Evolutionary conservation across 2,113 vertebrate genomes (phyloP).

Genomic region (Gnathochromis pfefferi): DNA sequence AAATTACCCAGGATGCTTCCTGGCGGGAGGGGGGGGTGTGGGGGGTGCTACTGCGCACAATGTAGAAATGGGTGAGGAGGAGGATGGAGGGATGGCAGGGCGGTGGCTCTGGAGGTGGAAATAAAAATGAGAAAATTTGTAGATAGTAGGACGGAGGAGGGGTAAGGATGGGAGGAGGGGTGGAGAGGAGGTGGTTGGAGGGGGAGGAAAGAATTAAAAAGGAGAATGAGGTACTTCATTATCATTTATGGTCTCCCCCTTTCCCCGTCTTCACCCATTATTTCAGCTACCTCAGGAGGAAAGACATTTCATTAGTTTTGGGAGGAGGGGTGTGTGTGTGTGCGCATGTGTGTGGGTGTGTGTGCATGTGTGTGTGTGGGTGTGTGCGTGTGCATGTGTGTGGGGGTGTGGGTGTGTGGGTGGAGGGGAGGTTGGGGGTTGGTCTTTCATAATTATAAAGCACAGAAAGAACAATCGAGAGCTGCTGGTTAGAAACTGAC

Average conservation of each 20-base stretch:
- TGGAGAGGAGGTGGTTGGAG: background rate
- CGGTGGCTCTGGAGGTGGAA: conserved; percentile 8
- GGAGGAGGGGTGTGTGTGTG: background rate
- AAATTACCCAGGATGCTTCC: conserved; percentile 74
- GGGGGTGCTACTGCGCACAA: background rate
- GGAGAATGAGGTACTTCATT: conserved; percentile 61
- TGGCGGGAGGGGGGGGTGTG: conserved; percentile 33
- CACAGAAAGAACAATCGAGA: background rate
- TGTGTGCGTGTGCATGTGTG: accelerated
- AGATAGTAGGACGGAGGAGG: background rate
- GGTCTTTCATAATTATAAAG: conserved; percentile 35
- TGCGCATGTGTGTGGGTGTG: accelerated
- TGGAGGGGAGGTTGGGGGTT: conserved; percentile 2
- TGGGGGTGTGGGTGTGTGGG: accelerated
- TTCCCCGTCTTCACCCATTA: conserved; percentile 43
- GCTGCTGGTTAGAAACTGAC: background rate
- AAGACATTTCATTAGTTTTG: conserved; percentile 60
- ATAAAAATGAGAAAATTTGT: conserved; percentile 4
- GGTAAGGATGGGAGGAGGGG: background rate
- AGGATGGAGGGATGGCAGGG: conserved; percentile 18
- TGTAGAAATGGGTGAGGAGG: background rate
- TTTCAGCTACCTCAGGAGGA: conserved; percentile 53
- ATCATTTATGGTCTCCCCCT: conserved; percentile 48
- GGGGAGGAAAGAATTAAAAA: conserved; percentile 51
- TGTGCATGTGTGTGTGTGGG: accelerated